A percentile compares a stretch with the other conserved stretches of the same genome.
phyloP scores from a whole-genome alignment of 2,113 vertebrate species.

The Origma solitaria region DNA sequence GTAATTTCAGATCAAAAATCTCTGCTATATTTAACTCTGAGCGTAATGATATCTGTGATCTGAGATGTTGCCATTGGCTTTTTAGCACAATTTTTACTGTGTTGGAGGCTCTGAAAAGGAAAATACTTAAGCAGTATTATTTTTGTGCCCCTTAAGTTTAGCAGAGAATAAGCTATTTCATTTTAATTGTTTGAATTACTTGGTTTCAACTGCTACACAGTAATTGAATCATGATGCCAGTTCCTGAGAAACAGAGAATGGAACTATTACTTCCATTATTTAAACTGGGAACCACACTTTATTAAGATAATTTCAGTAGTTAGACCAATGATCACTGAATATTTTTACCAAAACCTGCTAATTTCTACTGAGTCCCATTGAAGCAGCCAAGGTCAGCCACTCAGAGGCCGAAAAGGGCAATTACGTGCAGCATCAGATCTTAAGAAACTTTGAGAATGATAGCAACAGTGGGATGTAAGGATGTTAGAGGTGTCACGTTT shows the following conservation, averaged over 20 bases:
- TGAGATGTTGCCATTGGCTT: background rate
- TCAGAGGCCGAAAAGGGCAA: background rate
- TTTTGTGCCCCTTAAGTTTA: background rate
- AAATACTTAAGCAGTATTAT: background rate
- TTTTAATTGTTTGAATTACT: background rate
- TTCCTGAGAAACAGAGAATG: background rate
- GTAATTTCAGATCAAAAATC: background rate
- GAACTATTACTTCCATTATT: background rate
- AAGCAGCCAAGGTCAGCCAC: background rate
- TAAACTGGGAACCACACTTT: background rate
- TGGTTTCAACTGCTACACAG: background rate
- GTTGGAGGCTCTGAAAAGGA: background rate
- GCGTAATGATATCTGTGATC: background rate
- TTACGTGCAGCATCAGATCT: background rate
- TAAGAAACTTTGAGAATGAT: background rate
- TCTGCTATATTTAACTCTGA: background rate
- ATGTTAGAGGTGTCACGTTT: background rate
- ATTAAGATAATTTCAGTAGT: accelerated
- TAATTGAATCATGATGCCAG: background rate
- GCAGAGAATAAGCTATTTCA: background rate
- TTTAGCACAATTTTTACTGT: background rate
- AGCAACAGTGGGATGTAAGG: background rate
- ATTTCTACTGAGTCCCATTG: background rate
- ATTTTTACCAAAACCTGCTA: background rate
- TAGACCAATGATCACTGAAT: background rate